Evolutionary conservation across 2,113 vertebrate species (phyloP).

Genomic region (Beaufortia kweichowensis): DNA sequence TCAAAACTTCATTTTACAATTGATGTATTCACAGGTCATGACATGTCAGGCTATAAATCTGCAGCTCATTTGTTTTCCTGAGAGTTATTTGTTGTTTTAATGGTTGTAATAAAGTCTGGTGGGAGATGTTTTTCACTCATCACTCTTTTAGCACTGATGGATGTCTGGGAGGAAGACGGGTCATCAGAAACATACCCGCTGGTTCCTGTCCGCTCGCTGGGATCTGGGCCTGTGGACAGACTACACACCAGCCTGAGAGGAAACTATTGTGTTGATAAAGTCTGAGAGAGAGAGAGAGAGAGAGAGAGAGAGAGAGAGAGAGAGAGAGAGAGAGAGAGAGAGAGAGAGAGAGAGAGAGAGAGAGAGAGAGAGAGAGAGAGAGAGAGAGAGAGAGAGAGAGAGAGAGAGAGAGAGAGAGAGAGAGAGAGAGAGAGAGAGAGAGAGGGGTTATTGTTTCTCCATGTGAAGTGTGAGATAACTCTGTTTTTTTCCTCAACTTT

Average conservation of each 20-base stretch:
- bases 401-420: conserved; percentile 28
- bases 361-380: conserved; percentile 20
- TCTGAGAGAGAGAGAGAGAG: conserved; percentile 31
- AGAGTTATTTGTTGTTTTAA: neutral
- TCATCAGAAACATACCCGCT: conserved; percentile 38
- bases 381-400: neutral
- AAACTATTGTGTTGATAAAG: conserved; percentile 54
- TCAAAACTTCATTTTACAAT: too few relatives aligned
- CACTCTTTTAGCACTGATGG: conserved; percentile 32
- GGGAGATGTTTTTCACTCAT: conserved; percentile 19
- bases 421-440: neutral
- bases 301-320: neutral
- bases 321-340: conserved; percentile 27
- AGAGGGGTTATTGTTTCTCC: conserved; percentile 47
- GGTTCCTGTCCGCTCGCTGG: conserved; percentile 19
- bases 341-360: neutral
- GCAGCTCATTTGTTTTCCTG: neutral
- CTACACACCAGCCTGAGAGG: conserved; percentile 45
- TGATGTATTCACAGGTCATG: neutral
- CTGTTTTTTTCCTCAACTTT: conserved; percentile 52
- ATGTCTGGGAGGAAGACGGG: conserved; percentile 42
- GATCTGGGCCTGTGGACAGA: conserved; percentile 35
- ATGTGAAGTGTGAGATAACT: conserved; percentile 59
- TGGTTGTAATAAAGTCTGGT: conserved; percentile 4
- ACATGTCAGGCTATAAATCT: neutral